These are phyloP conservation scores for Myrmecobius fasciatus DNA, from an alignment of 2,113 vertebrate species.

Conservation along the genomic window DNA sequence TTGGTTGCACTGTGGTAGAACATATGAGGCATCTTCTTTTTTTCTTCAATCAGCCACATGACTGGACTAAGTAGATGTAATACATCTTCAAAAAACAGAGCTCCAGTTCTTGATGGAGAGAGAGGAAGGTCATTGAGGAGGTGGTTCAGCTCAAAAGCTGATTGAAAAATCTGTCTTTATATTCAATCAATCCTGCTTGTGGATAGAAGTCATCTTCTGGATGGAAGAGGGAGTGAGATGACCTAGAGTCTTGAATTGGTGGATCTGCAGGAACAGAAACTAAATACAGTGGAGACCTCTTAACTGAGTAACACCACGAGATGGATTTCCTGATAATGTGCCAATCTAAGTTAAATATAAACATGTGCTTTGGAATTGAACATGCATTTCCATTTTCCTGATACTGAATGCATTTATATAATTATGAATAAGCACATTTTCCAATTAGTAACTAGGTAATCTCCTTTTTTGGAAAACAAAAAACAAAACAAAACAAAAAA, in stretches of 20 bases:
- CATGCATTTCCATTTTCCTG: constrained; percentile 59
- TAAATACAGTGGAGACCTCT: constrained; percentile 79
- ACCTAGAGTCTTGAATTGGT: constrained; percentile 74
- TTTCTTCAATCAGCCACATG: constrained; percentile 74
- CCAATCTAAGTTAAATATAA: constrained; percentile 68
- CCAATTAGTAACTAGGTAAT: constrained; percentile 55
- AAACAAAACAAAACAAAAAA: too few species aligned
- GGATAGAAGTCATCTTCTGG: constrained; percentile 70
- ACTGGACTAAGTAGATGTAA: constrained; percentile 71
- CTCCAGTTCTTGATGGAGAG: constrained; percentile 77
- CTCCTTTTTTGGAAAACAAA: constrained; percentile 30
- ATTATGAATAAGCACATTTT: constrained; percentile 51
- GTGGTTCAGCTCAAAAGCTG: constrained; percentile 71
- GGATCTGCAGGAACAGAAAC: constrained; percentile 80
- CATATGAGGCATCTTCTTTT: constrained; percentile 65
- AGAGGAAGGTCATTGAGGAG: constrained; percentile 74
- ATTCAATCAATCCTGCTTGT: constrained; percentile 64
- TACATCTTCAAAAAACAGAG: constrained; percentile 75
- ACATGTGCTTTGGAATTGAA: constrained; percentile 56
- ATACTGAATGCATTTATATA: constrained; percentile 61
- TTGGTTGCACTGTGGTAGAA: constrained; percentile 67
- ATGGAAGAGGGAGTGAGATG: constrained; percentile 69
- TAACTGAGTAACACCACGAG: constrained; percentile 76
- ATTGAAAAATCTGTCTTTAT: constrained; percentile 78
- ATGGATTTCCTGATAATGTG: constrained; percentile 73